Evolutionary conservation across 1,140 invertebrate species (phyloP), one percentile per base, ranked within the genome.

Genomic region (Cryptotermes secundus): DNA sequence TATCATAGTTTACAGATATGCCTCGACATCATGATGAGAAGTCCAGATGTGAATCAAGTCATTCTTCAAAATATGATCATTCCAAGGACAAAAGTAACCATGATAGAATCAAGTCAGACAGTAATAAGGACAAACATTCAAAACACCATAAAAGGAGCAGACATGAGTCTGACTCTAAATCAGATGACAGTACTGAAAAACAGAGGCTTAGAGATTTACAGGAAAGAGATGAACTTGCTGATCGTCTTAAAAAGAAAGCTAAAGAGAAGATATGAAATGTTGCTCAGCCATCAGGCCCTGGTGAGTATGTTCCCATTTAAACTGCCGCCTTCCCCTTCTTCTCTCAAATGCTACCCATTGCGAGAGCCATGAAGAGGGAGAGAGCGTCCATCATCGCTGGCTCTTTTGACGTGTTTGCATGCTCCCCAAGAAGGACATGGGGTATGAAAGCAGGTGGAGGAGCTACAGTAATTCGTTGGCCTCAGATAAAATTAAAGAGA

Each of bases 151-250:
- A 31, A 10, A 45, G 45, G 38, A 45, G 26, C 34, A 80, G 34
- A 38, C 36, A 38, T 53, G 83, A 85, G 0, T 90, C 89, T 49
- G 90, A 92, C 3, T 87, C 86, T 24, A 90, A 91, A 35, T 92
- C 91, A 87, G 89, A 89, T 80, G 93, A 94, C 86, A 93, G 93
- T 87, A 92, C 92, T 86, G 93, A 95, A 89, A 92, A 94, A 85
- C 92, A 92, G 85, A 92, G 96, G 81, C 89, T 92, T 49, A 92
- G 93, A 87, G 98, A 99, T 92, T 91, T 99, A 19, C 94, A 95
- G 88, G 97, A 99, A 90, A 91, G 98, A 88, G 98, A 99, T 91
- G 97, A 97, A 88, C 99, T 99, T 91, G 95, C 97, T 0, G 94
- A 94, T 86, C 92, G 99, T 86, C 90, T 99, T 0, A 96, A 95